Conservation (phyloP, 2,797 vertebrate genomes). For the Caiman crocodilus region DNA sequence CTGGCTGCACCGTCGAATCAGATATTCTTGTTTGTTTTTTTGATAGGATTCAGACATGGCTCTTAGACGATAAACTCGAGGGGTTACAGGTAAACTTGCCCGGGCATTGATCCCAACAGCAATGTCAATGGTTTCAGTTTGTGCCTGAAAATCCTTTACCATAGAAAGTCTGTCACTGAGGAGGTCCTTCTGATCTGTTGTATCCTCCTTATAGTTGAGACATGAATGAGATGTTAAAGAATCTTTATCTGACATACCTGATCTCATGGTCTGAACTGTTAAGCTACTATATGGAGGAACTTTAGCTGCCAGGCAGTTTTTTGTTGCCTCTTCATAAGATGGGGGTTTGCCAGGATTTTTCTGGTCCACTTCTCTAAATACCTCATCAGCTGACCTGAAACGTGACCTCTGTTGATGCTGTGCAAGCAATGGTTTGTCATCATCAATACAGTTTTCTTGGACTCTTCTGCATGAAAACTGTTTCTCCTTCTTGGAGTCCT, state of each 20-base stretch:
- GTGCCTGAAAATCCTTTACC: slow-evolving; percentile 8
- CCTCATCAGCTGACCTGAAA: slow-evolving; percentile 86
- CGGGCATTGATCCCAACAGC: slow-evolving; percentile 40
- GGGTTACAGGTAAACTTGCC: slow-evolving; percentile 29
- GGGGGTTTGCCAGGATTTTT: slow-evolving; percentile 86
- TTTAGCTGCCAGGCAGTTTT: slow-evolving; percentile 55
- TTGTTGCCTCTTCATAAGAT: slow-evolving; percentile 88
- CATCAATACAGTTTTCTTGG: slow-evolving; percentile 30
- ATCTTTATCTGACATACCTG: slow-evolving; percentile 46
- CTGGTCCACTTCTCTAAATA: slow-evolving; percentile 88
- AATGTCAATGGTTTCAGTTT: slow-evolving; percentile 13
- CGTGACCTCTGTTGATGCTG: slow-evolving; percentile 54
- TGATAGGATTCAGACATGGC: slow-evolving; percentile 87
- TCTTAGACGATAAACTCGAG: slow-evolving; percentile 81
- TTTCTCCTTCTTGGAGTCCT: slow-evolving; percentile 84
- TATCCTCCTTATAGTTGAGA: background rate
- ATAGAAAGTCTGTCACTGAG: background rate
- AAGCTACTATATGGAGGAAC: slow-evolving; percentile 73
- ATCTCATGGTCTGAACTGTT: slow-evolving; percentile 86
- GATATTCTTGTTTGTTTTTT: slow-evolving; percentile 70
- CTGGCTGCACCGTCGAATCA: slow-evolving; percentile 87
- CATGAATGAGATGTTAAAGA: background rate
- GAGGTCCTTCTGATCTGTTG: slow-evolving; percentile 26
- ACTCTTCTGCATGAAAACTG: slow-evolving; percentile 74
- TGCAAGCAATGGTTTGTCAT: background rate